Evolutionary conservation across 1,140 invertebrate genomes (phyloP).

Genomic region (Monochamus saltuarius): DNA sequence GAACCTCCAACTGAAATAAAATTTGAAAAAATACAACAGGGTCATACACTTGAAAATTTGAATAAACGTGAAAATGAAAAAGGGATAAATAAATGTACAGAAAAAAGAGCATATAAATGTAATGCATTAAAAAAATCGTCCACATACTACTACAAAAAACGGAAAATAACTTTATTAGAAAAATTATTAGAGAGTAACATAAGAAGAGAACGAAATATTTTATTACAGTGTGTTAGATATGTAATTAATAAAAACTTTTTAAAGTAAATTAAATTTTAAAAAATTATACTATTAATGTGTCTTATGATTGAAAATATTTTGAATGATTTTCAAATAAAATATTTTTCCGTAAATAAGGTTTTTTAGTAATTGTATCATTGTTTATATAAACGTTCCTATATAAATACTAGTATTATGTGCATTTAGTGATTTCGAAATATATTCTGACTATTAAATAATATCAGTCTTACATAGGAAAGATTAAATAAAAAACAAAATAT

Average conservation of each 20-base stretch:
- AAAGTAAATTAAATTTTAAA: conserved; percentile 22
- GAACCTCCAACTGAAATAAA: conserved; percentile 53
- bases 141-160: conserved; percentile 30
- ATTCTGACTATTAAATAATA: too few relatives aligned
- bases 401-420: too few relatives aligned
- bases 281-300: too few relatives aligned
- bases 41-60: conserved; percentile 18
- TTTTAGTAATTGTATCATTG: too few relatives aligned
- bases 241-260: conserved; percentile 73
- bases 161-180: conserved; percentile 54
- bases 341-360: too few relatives aligned
- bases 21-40: conserved; percentile 42
- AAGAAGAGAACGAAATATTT: conserved; percentile 70
- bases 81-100: not conserved
- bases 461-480: too few relatives aligned
- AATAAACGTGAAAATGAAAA: conserved; percentile 20
- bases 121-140: conserved; percentile 21
- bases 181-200: conserved; percentile 64
- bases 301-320: too few relatives aligned
- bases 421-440: too few relatives aligned
- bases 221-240: conserved; percentile 73
- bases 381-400: too few relatives aligned
- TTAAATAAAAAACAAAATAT: too few relatives aligned
- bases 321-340: too few relatives aligned
- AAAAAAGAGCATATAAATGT: not conserved